phyloP scores from a whole-genome alignment of 2,797 vertebrate species.

The Oreonectes daqikongensis region DNA sequence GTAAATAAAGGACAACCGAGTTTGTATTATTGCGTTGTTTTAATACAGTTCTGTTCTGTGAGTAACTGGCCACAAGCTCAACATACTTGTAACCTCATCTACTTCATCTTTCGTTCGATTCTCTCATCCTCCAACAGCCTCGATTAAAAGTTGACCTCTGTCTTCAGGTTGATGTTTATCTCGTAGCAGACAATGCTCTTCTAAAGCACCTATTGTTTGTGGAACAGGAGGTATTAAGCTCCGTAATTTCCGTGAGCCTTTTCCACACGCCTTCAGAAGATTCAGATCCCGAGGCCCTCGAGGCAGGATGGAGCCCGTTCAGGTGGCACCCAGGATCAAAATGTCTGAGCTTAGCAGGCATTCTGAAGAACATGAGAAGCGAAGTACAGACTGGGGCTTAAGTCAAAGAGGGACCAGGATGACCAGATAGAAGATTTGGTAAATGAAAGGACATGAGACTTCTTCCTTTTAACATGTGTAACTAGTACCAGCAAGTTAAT shows the following conservation, averaged over 20 bases:
- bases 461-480: too few relatives aligned
- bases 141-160: slow-evolving; percentile 65
- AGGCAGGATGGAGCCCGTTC: slow-evolving; percentile 10
- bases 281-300: slow-evolving; percentile 15
- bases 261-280: slow-evolving; percentile 26
- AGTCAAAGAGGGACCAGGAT: neutral
- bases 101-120: slow-evolving; percentile 44
- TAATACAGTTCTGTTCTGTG: neutral
- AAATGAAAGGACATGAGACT: too few relatives aligned
- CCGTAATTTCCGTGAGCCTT: slow-evolving; percentile 13
- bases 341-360: slow-evolving; percentile 19
- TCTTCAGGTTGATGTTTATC: slow-evolving; percentile 76
- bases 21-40: too few relatives aligned
- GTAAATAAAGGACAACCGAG: too few relatives aligned
- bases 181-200: slow-evolving; percentile 66
- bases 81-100: slow-evolving; percentile 57
- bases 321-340: slow-evolving; percentile 31
- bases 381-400: neutral
- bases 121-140: slow-evolving; percentile 65
- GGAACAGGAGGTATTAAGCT: slow-evolving; percentile 12
- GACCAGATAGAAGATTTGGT: too few relatives aligned
- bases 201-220: slow-evolving; percentile 25
- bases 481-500: too few relatives aligned
- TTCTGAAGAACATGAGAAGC: slow-evolving; percentile 22
- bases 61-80: slow-evolving; percentile 59